phyloP scores from a whole-genome alignment of 2,113 vertebrate species.

The Syrrhaptes paradoxus region DNA sequence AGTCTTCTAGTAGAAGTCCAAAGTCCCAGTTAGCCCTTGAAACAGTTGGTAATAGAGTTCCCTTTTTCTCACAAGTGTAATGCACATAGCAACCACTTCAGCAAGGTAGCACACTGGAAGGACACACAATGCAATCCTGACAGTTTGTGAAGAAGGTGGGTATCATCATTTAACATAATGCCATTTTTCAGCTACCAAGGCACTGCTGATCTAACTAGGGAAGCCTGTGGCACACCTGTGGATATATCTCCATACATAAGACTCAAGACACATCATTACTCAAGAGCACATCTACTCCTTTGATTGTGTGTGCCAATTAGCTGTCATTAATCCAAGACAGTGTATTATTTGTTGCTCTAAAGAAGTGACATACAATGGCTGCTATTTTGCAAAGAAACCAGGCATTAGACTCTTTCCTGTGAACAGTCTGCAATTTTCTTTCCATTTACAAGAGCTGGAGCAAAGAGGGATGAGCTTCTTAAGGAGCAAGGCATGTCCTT shows the following conservation, averaged over 20 bases:
- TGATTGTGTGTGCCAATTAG: neutral
- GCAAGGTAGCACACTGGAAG: neutral
- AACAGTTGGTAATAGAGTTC: neutral
- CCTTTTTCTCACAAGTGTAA: neutral
- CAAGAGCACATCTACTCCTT: neutral
- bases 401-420: neutral
- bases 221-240: neutral
- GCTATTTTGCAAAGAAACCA: neutral
- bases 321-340: neutral
- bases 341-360: neutral
- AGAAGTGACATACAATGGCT: neutral
- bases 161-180: neutral
- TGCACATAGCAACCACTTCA: rapidly evolving
- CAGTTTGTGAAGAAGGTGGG: neutral
- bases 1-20: neutral
- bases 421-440: neutral
- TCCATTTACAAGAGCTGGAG: neutral
- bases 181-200: neutral
- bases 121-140: neutral
- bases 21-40: neutral
- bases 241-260: neutral
- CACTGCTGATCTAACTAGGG: neutral
- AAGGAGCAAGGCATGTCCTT: neutral
- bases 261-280: neutral
- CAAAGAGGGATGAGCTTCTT: neutral